These are phyloP conservation scores for Polyommatus icarus DNA, from an alignment of 2,888 invertebrate genomes.

Conservation along the genomic window DNA sequence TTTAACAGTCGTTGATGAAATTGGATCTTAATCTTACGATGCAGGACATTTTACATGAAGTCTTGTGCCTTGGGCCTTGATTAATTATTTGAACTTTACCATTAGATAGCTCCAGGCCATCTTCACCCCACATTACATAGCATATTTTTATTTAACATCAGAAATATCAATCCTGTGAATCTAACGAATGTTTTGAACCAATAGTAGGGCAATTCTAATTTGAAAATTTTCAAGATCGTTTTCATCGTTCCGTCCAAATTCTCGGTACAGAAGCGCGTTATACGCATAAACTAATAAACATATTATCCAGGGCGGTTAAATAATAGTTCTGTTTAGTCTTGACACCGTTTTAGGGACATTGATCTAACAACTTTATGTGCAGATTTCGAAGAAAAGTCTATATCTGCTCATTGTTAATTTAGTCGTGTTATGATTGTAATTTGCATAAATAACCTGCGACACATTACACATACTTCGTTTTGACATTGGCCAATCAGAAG, in stretches of 20 bases:
- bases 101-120: too few species aligned
- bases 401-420: not conserved
- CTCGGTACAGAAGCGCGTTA: conserved; percentile 6
- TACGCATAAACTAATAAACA: conserved; percentile 14
- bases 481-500: too few species aligned
- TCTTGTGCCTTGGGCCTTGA: too few species aligned
- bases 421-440: too few species aligned
- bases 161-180: not conserved
- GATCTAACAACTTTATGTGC: not conserved
- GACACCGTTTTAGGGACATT: conserved; percentile 22
- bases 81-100: too few species aligned
- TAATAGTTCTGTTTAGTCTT: conserved; percentile 28
- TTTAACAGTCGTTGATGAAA: too few species aligned
- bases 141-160: not conserved
- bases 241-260: conserved; percentile 6
- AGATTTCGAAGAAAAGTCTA: conserved; percentile 6
- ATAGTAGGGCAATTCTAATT: not conserved
- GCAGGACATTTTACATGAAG: too few species aligned
- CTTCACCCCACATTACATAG: too few species aligned
- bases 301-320: conserved; percentile 10
- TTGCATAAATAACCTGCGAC: too few species aligned
- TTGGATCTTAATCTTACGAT: too few species aligned
- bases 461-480: too few species aligned
- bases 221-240: conserved; percentile 21
- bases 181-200: not conserved